Percentiles rank a stretch among this genome's conserved stretches.
Evolutionary conservation across 2,113 vertebrate genomes (phyloP).

Genomic region (Cottus gobio): DNA sequence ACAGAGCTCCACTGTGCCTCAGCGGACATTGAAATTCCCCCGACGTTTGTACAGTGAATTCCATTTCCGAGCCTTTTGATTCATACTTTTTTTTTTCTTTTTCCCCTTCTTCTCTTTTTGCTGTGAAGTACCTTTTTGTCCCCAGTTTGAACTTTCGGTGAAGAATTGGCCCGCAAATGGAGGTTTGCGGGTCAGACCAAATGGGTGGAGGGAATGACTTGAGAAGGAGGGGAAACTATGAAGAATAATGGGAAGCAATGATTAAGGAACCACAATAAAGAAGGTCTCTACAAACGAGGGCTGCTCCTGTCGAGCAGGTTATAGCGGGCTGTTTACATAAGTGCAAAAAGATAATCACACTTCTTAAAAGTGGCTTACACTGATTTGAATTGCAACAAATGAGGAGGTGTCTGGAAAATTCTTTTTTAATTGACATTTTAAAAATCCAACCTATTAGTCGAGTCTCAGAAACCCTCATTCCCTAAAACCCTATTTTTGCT

Average conservation of each 20-base stretch:
- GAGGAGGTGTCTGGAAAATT: neutral
- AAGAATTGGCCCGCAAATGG: constrained; percentile 70
- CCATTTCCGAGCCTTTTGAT: constrained; percentile 77
- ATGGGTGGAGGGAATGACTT: constrained; percentile 46
- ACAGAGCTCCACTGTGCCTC: constrained; percentile 77
- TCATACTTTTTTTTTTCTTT: constrained; percentile 56
- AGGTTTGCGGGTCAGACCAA: constrained; percentile 57
- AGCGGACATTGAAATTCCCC: constrained; percentile 69
- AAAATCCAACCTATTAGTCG: neutral
- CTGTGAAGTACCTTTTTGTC: constrained; percentile 72
- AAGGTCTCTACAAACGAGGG: constrained; percentile 20
- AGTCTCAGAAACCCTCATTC: neutral
- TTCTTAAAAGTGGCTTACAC: constrained; percentile 11
- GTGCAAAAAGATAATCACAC: neutral
- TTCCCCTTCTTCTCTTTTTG: constrained; percentile 3
- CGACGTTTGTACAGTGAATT: constrained; percentile 76
- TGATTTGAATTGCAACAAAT: neutral
- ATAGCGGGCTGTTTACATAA: constrained; percentile 1
- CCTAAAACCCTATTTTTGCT: neutral
- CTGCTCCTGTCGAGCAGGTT: neutral
- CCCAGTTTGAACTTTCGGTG: constrained; percentile 71
- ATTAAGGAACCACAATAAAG: constrained; percentile 48
- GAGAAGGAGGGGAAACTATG: constrained; percentile 14
- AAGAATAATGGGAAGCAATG: constrained; percentile 32
- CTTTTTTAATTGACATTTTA: neutral